Conservation (phyloP, 1,140 invertebrate genomes). For the Zaprionus gabonicus region DNA sequence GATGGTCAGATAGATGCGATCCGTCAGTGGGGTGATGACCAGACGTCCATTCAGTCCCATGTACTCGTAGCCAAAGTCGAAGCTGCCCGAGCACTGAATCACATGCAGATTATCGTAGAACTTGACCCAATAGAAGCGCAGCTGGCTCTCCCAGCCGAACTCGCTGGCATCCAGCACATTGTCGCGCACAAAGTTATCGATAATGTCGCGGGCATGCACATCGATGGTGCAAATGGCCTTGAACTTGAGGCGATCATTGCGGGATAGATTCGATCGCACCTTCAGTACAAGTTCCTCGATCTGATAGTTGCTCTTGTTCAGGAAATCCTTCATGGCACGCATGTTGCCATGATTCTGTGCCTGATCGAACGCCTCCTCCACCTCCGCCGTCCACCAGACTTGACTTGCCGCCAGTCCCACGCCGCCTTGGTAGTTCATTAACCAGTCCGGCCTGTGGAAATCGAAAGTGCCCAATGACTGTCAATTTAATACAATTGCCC, state of each 20-base stretch:
- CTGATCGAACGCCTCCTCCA: conserved; percentile 93
- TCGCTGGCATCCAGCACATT: conserved; percentile 92
- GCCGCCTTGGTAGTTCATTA: conserved; percentile 95
- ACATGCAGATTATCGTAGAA: conserved; percentile 92
- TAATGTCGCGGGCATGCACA: conserved; percentile 95
- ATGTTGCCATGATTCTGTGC: conserved; percentile 90
- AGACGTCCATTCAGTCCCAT: conserved; percentile 96
- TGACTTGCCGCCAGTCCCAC: conserved; percentile 93
- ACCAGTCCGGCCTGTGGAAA: conserved; percentile 89
- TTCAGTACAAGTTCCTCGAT: conserved; percentile 93
- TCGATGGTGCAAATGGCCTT: conserved; percentile 95
- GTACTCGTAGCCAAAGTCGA: conserved; percentile 97
- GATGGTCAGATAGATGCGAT: conserved; percentile 95
- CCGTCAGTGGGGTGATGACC: conserved; percentile 95
- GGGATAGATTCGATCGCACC: conserved; percentile 86
- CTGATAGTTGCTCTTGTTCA: conserved; percentile 91
- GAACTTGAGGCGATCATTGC: conserved; percentile 94
- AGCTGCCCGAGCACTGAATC: conserved; percentile 92
- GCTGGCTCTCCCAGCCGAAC: conserved; percentile 96
- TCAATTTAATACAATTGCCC: conserved; percentile 83
- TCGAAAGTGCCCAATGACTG: conserved; percentile 75
- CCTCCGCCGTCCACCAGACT: conserved; percentile 97
- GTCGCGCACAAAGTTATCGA: conserved; percentile 94
- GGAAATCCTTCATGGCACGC: conserved; percentile 94
- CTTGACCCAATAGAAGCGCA: conserved; percentile 95